Evolutionary conservation across 2,888 invertebrate species (phyloP).

Genomic region (Globia sparganii): DNA sequence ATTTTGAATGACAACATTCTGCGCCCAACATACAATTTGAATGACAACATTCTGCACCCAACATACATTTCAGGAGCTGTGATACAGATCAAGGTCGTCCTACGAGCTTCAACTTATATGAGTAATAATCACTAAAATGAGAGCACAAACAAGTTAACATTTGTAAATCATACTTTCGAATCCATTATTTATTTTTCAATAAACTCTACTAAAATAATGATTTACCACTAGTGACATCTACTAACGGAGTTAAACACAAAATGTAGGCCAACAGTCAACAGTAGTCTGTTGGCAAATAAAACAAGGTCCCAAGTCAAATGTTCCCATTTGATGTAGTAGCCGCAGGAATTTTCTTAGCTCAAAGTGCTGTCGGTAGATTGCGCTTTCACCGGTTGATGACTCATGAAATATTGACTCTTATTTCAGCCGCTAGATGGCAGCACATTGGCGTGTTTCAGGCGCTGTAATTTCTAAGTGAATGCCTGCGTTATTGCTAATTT

Average conservation of each 20-base stretch:
- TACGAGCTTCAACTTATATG: neutral
- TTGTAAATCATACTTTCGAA: neutral
- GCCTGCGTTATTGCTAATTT: neutral
- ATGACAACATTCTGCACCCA: neutral
- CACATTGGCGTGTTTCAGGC: neutral
- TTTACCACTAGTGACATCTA: constrained; percentile 15
- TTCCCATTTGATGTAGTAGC: neutral
- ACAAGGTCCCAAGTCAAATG: neutral
- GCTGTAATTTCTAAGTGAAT: neutral
- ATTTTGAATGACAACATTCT: neutral
- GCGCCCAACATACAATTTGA: neutral
- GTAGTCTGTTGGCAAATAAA: neutral
- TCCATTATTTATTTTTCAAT: neutral
- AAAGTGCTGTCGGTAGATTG: constrained; percentile 11
- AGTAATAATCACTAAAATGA: neutral
- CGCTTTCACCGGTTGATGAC: neutral
- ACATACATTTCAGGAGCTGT: neutral
- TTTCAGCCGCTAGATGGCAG: constrained; percentile 14
- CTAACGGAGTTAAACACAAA: neutral
- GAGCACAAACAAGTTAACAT: neutral
- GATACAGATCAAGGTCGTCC: neutral
- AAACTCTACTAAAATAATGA: neutral
- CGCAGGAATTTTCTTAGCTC: neutral
- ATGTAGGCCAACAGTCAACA: no score
- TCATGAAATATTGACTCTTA: neutral